phyloP scores from a whole-genome alignment of 2,888 invertebrate genomes.

The Phalangium opilio region DNA sequence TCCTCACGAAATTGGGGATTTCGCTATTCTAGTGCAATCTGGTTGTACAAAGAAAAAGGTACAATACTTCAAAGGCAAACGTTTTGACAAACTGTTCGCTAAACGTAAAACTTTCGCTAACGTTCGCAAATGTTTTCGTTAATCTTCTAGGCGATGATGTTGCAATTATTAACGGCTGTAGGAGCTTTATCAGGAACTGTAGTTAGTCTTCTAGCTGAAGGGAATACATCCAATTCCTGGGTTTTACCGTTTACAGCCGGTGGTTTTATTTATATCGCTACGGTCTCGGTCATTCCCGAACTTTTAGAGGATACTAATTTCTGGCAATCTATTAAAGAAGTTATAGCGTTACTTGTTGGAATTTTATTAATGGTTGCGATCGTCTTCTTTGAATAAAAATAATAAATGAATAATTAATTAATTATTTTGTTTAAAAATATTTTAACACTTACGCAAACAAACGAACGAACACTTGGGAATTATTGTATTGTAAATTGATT shows the following conservation, averaged over 20 bases:
- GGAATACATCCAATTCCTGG: constrained; percentile 60
- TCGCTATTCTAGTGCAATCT: constrained; percentile 93
- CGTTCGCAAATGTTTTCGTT: constrained; percentile 5
- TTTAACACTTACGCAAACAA: too few species aligned
- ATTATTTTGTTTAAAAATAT: too few species aligned
- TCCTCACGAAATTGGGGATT: constrained; percentile 99
- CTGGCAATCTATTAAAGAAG: constrained; percentile 78
- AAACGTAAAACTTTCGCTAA: neutral
- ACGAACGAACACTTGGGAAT: too few species aligned
- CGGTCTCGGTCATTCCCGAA: constrained; percentile 96
- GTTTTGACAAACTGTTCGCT: too few species aligned
- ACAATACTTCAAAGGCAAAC: too few species aligned
- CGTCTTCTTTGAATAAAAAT: constrained; percentile 55
- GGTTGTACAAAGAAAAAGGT: constrained; percentile 80
- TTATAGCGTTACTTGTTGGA: constrained; percentile 68
- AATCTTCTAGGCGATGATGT: constrained; percentile 58
- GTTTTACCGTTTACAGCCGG: constrained; percentile 95
- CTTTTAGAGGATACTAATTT: constrained; percentile 73
- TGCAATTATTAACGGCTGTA: constrained; percentile 84
- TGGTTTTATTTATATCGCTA: constrained; percentile 99
- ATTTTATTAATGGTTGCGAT: constrained; percentile 93
- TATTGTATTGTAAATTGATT: too few species aligned
- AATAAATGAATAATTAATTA: too few species aligned
- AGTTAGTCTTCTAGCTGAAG: constrained; percentile 68
- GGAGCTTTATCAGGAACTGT: constrained; percentile 88